Evolutionary conservation across 2,888 invertebrate species (phyloP), one percentile per base, ranked within the genome.

Genomic region (Heliconius ethilla): DNA sequence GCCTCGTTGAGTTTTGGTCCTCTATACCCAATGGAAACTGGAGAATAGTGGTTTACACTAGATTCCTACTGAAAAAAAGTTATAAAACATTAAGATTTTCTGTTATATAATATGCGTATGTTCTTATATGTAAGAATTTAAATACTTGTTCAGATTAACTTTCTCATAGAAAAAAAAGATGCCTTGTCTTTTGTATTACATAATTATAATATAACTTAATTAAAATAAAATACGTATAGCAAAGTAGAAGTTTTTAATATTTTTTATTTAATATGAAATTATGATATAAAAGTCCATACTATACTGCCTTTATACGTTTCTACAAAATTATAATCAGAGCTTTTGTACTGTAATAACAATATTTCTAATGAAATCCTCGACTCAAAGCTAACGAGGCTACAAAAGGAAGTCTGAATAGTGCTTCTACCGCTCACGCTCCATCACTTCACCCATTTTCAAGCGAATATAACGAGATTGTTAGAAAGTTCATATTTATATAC

Each of bases 291-390:
- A n/a, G 10, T n/a, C 7, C 4, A 67, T 40, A n/a, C 37, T 67
- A 67, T 40, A n/a, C 37, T 67, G 4, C 7, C 37, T 15, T n/a
- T 25, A n/a, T 67, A 33, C 15, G 1, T 51, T n/a, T 37, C 11
- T n/a, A n/a, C 4, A 5, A 37, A 67, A 67, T 69, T 69, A 40
- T 69, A 33, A 33, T 4, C 1, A 13, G 15, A 63, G 27, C 27
- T 63, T 25, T 25, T 13, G 15, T 27, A 63, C 27, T 25, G 25
- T 27, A 37, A 37, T 67, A 67, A 69, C 7, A 25, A 40, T 69
- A 69, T 69, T 69, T 40, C 15, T 69, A 69, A 40, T 69, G 67
- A 69, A 69, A 13, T 40, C n/a, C 40, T 69, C 67, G 1, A 69
- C 40, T 37, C 37, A 6, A n/a, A 13, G 11, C 67, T 67, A 67